Evolutionary conservation across 2,888 invertebrate species (phyloP).

Genomic region (Pristionchus maxplancki): DNA sequence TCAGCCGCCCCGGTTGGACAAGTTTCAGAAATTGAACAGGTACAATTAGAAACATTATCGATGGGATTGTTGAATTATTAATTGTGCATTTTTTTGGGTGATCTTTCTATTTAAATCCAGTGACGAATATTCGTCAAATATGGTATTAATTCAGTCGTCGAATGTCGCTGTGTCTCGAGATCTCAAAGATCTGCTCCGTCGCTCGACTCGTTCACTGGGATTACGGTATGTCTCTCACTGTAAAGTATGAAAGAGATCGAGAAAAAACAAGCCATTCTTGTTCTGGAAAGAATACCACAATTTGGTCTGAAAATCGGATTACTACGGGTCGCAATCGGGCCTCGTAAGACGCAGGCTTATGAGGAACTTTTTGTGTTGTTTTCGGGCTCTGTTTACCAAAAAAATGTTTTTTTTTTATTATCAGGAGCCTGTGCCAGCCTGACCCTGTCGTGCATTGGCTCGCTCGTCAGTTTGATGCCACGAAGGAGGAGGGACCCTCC

Average conservation of each 20-base stretch:
- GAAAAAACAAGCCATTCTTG: too few relatives aligned
- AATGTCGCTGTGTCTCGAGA: background rate
- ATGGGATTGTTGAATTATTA: background rate
- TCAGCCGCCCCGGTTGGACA: conserved; percentile 38
- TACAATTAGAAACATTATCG: background rate
- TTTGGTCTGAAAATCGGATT: too few relatives aligned
- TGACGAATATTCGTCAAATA: background rate
- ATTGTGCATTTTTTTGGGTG: background rate
- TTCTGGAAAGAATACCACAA: too few relatives aligned
- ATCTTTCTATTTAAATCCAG: too few relatives aligned
- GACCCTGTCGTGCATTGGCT: background rate
- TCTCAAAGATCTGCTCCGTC: background rate
- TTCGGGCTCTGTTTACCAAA: too few relatives aligned
- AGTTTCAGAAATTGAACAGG: conserved; percentile 46
- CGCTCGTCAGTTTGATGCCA: conserved; percentile 33
- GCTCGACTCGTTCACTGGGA: conserved; percentile 36
- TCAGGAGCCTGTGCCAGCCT: conserved; percentile 39
- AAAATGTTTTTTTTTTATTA: too few relatives aligned
- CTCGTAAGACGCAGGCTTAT: background rate
- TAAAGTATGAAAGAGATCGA: too few relatives aligned
- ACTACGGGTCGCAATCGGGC: background rate
- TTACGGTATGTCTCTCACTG: background rate
- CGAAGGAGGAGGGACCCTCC: conserved; percentile 39
- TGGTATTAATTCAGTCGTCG: background rate
- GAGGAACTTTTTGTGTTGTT: background rate